phyloP scores from a whole-genome alignment of 2,888 invertebrate genomes.

The Gortyna flavago region DNA sequence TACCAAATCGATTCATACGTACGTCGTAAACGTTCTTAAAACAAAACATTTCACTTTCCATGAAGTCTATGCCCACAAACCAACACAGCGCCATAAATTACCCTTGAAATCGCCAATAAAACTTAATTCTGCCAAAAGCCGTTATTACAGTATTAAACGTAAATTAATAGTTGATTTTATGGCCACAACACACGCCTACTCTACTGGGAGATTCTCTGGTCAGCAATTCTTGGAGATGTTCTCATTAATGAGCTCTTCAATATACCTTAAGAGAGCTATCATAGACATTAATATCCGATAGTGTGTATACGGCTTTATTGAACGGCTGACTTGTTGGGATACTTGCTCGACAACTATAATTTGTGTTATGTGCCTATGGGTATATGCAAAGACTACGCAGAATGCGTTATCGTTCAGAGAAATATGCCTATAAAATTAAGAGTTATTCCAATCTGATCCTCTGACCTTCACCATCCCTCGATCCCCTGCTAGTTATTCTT shows the following conservation, averaged over 20 bases:
- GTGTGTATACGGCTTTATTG: conserved; percentile 54
- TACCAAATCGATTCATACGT: too few relatives aligned
- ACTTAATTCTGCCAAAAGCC: conserved; percentile 61
- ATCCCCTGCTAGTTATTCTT: too few relatives aligned
- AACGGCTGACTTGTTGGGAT: conserved; percentile 43
- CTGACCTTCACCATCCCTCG: too few relatives aligned
- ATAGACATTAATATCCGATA: conserved; percentile 75
- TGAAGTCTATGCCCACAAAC: conserved; percentile 37
- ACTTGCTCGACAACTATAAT: conserved; percentile 12
- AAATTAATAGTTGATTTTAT: conserved; percentile 72
- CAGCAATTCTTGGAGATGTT: conserved; percentile 83
- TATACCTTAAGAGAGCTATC: conserved; percentile 79
- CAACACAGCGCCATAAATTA: conserved; percentile 56
- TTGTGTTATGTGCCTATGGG: too few relatives aligned
- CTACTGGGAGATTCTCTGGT: conserved; percentile 72
- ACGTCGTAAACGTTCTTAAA: too few relatives aligned
- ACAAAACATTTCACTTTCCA: conserved; percentile 1
- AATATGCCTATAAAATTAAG: neutral
- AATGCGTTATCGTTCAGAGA: neutral
- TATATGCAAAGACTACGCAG: neutral
- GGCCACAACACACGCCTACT: conserved; percentile 74
- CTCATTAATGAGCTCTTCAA: conserved; percentile 84
- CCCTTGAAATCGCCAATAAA: conserved; percentile 61
- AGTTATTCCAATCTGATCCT: too few relatives aligned
- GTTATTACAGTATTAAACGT: conserved; percentile 68